Base-by-base conservation (phyloP, 2,113 vertebrate genomes). In the Morone saxatilis region DNA sequence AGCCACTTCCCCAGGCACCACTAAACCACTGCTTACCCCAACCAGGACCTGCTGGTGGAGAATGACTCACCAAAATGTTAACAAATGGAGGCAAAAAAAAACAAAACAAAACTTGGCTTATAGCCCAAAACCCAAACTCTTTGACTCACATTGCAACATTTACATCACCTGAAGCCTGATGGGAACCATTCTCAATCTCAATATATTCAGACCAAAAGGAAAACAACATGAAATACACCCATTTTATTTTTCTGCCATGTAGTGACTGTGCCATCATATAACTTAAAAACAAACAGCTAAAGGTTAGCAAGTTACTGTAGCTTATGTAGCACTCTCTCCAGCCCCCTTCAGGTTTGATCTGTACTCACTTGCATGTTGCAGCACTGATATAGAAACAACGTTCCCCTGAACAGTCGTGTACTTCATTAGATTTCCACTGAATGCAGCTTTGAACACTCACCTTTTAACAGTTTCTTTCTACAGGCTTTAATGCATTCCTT, bases 321-420 rank as follows among this genome's bases (percentile, higher is more conserved):
- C 53, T 53, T 56, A 22, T 22, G 11, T 56, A 5, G 17, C 11
- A 4, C 43, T 75, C 66, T 73, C 40, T 17, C 17, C 8, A 53
- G 22, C 25, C 12, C 25, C 41, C 40, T 40, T 70, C 20, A 48
- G 16, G 38, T 81, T 74, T 54, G 68, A 75, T 63, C 71, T 78
- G 5, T 72, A 78, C 83, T 87, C 80, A 85, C 88, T 61, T 90
- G 90, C 91, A 93, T 89, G 91, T 47, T 79, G 72, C 51, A 77
- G 48, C 78, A 20, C 4, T 40, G 48, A 69, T 19, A 11, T 10
- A 53, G 20, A 7, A n/a, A 14, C 57, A 19, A 5, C 41, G 43
- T 67, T 13, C 13, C 38, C 13, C 38, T 38, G 36, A 71, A 8
- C 8, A 10, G 25, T 45, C 45, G n/a, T 62, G 16, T 48, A 50